Base-by-base conservation (phyloP, 2,113 vertebrate species). In the Crypturellus undulatus region DNA sequence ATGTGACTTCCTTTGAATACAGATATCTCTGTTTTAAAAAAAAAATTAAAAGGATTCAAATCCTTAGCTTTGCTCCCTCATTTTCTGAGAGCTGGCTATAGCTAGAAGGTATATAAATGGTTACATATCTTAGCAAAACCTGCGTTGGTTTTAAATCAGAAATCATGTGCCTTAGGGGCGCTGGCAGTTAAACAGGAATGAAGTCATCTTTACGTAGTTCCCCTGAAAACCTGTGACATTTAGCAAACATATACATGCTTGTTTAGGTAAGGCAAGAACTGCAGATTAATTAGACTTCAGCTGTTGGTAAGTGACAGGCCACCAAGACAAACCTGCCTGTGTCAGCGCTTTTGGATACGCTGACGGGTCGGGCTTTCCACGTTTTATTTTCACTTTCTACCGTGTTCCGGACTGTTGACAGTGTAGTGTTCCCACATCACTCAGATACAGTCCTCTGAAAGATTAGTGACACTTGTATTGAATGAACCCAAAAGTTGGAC, bases 341-440 rank as follows among this genome's bases (percentile, higher is more conserved):
- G 73, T 96, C 79, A 95, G 81, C 75, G 87, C 56, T 93, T 77
- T 45, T 82, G 30, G 78, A 30, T 25, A 89, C 79, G 17, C 47
- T 36, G 83, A 77, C 64, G 95, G 75, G 22, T 84, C 71, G 25
- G 62, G 79, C 49, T 54, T 45, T 6, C 5, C 58, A n/a, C n/a
- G 25, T 22, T 90, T 40, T 73, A 67, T 52, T 94, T 85, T 93
- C 36, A 82, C 70, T 93, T 94, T 94, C 72, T 84, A 43, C 43
- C 65, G 38, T 24, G 17, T 94, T 85, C 52, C 87, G 91, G 91
- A 96, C 56, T 89, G 96, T 89, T 94, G 92, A 89, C 34, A 77
- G 51, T 68, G 54, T 83, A 73, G 51, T 68, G 54, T 86, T 76
- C 72, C 30, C 72, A 63, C 43, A 42, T 51, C 64, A 72, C 8